Base-by-base conservation (phyloP, 2,113 vertebrate genomes). In the Stigmatopora nigra region DNA sequence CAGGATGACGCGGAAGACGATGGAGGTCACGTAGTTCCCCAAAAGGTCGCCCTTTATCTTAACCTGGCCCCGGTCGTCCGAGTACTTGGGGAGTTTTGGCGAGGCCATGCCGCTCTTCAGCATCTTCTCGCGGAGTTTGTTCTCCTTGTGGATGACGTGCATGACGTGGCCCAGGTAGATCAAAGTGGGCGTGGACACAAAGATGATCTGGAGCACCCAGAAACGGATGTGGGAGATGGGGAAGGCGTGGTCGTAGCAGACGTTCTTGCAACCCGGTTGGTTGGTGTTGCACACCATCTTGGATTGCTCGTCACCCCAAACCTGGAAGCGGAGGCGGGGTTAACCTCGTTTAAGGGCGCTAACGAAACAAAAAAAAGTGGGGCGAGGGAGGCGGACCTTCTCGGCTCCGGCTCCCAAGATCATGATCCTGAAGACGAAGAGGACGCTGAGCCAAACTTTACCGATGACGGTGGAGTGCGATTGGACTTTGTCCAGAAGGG, bases 201-300 rank as follows among this genome's bases (percentile, higher is more conserved):
- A 95, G 88, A 98, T 95, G 68, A 98, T 98, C 83, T 98, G 95
- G 47, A 98, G 90, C 53, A 94, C 93, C 96, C 96, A 98, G 92
- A 97, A 98, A 69, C 95, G 94, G 45, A 95, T 91, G 85, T 98
- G 96, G 6, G 95, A 98, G 83, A 98, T 97, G 2, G 96, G 95
- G 84, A 98, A 98, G 78, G 94, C 93, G 7, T 92, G 86, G 81
- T 98, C 95, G 16, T 98, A 98, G 91, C 96, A 98, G 17, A 98
- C 95, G 59, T 98, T 98, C 81, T 92, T 93, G 0, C 96, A 98
- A 75, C 96, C 96, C 0, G 95, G 95, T 67, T 98, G 96, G 75
- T 94, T 92, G 1, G 95, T 98, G 89, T 98, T 98, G 78, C 96
- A 98, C 0, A 92, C 86, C 91, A 98, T 95, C 60, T 90, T 94